phyloP scores from a whole-genome alignment of 1,140 invertebrate genomes.

The Bombus vancouverensis region DNA sequence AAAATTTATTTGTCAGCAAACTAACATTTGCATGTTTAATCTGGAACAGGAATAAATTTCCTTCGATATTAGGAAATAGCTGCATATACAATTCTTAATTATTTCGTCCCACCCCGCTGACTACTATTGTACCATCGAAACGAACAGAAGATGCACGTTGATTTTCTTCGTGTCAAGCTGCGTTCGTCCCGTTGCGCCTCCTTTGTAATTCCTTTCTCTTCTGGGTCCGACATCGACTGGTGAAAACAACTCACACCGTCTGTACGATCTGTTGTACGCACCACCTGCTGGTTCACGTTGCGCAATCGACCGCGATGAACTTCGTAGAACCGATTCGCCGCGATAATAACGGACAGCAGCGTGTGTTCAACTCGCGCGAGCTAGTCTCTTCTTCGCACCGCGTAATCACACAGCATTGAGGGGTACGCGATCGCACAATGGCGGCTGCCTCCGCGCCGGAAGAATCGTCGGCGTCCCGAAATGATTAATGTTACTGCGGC shows the following conservation, averaged over 20 bases:
- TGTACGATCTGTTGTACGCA: slow-evolving; percentile 28
- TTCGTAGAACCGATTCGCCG: slow-evolving; percentile 30
- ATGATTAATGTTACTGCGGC: slow-evolving; percentile 43
- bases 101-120: not conserved
- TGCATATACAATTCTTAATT: not conserved
- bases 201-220: not conserved
- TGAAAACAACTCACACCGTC: slow-evolving; percentile 27
- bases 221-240: not conserved
- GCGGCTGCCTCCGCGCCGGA: not conserved
- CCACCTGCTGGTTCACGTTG: slow-evolving; percentile 40
- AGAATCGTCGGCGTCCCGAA: slow-evolving; percentile 7
- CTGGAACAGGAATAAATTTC: too few species aligned
- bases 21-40: too few species aligned
- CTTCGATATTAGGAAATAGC: too few species aligned
- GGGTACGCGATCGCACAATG: slow-evolving; percentile 31
- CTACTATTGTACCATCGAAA: not conserved
- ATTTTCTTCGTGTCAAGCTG: not conserved
- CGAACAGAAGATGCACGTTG: not conserved
- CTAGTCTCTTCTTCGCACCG: not conserved
- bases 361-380: not conserved
- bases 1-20: too few species aligned
- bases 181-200: not conserved
- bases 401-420: slow-evolving; percentile 45
- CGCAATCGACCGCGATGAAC: slow-evolving; percentile 36
- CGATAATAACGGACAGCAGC: slow-evolving; percentile 33